phyloP scores from a whole-genome alignment of 1,140 invertebrate species.

The Thaumatotibia leucotreta region DNA sequence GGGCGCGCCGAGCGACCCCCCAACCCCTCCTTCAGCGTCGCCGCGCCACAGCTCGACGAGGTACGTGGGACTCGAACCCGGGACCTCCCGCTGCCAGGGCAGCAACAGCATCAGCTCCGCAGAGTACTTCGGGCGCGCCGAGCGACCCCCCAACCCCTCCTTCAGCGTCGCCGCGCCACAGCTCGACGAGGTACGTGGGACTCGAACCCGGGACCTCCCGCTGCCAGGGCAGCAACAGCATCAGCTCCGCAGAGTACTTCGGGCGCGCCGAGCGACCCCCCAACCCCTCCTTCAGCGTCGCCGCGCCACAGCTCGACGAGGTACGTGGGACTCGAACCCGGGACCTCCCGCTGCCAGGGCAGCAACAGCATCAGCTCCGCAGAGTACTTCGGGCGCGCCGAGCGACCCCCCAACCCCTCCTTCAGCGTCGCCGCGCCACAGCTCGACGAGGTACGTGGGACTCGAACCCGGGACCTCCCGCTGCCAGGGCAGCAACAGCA shows the following conservation, averaged over 20 bases:
- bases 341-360: too few relatives aligned
- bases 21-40: conserved; percentile 44
- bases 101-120: conserved; percentile 96
- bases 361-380: too few relatives aligned
- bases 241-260: conserved; percentile 98
- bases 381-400: too few relatives aligned
- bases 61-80: conserved; percentile 79
- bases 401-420: too few relatives aligned
- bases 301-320: conserved; percentile 90
- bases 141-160: conserved; percentile 22
- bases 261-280: conserved; percentile 64
- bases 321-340: too few relatives aligned
- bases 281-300: conserved; percentile 44
- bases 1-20: conserved; percentile 64
- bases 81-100: conserved; percentile 90
- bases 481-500: too few relatives aligned
- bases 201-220: conserved; percentile 76
- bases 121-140: conserved; percentile 89
- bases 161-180: conserved; percentile 79
- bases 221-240: conserved; percentile 94
- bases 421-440: too few relatives aligned
- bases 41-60: conserved; percentile 90
- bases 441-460: too few relatives aligned
- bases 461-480: too few relatives aligned
- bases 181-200: conserved; percentile 91